phyloP scores from a whole-genome alignment of 2,888 invertebrate species.

The Nycteola revayana region DNA sequence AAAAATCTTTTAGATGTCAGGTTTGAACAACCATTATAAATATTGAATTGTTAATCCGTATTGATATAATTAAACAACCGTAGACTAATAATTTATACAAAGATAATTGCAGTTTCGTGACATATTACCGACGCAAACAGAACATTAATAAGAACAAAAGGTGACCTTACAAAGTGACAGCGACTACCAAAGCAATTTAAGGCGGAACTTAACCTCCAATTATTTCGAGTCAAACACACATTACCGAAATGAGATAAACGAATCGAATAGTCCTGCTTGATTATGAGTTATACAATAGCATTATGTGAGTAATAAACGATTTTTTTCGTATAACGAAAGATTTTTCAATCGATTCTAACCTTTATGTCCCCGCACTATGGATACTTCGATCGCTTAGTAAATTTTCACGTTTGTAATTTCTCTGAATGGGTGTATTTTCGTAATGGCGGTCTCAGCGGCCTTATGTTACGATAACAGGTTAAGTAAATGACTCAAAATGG shows the following conservation, averaged over 20 bases:
- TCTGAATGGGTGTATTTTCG: constrained; percentile 34
- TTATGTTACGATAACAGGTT: constrained; percentile 61
- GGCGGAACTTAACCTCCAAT: constrained; percentile 35
- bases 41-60: too few species aligned
- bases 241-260: constrained; percentile 53
- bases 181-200: constrained; percentile 46
- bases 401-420: constrained; percentile 15
- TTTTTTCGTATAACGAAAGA: constrained; percentile 14
- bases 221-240: constrained; percentile 39
- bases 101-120: background rate
- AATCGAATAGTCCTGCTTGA: constrained; percentile 54
- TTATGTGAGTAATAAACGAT: constrained; percentile 41
- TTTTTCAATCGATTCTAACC: constrained; percentile 34
- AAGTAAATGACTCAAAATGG: constrained; percentile 72
- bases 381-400: constrained; percentile 16
- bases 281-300: constrained; percentile 61
- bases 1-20: too few species aligned
- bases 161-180: constrained; percentile 33
- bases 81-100: too few species aligned
- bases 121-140: background rate
- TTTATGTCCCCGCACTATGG: constrained; percentile 25
- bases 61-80: too few species aligned
- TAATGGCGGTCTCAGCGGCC: constrained; percentile 40
- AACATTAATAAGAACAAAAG: constrained; percentile 29
- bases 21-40: too few species aligned